Evolutionary conservation across 2,113 vertebrate genomes (phyloP).

Genomic region (Gadus macrocephalus): DNA sequence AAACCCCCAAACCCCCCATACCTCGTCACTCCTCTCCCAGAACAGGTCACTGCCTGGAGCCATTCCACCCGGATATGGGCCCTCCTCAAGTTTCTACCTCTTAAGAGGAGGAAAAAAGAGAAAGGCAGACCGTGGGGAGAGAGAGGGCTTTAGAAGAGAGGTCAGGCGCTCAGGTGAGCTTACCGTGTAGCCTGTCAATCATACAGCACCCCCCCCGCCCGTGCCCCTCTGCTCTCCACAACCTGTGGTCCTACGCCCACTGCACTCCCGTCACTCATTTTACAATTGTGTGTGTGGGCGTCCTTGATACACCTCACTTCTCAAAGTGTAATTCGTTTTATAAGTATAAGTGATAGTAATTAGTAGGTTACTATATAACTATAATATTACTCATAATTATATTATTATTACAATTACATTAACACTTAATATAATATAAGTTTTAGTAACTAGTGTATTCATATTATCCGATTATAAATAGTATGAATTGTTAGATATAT

Average conservation of each 20-base stretch:
- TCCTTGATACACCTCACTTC: neutral
- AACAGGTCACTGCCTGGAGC: slow-evolving; percentile 66
- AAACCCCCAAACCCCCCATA: neutral
- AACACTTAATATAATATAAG: neutral
- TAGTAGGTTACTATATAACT: neutral
- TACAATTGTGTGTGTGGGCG: slow-evolving; percentile 22
- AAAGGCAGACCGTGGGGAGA: slow-evolving; percentile 32
- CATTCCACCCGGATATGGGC: slow-evolving; percentile 61
- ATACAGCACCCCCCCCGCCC: slow-evolving; percentile 40
- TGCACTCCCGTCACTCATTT: slow-evolving; percentile 21
- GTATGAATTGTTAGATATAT: neutral
- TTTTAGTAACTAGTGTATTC: neutral
- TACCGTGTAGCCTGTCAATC: slow-evolving; percentile 68
- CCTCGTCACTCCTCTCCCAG: slow-evolving; percentile 27
- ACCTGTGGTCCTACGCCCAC: slow-evolving; percentile 27
- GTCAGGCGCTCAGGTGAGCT: slow-evolving; percentile 67
- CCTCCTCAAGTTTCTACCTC: slow-evolving; percentile 66
- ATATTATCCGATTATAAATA: neutral
- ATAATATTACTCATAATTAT: neutral
- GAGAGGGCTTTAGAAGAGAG: slow-evolving; percentile 44
- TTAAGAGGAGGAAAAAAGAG: slow-evolving; percentile 22
- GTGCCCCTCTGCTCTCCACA: slow-evolving; percentile 26
- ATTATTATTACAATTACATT: neutral
- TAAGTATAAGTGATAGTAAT: neutral
- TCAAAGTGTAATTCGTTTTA: neutral